A percentile compares a stretch with the other conserved stretches of the same genome.
These are phyloP conservation scores for Nebria salina DNA, from an alignment of 2,888 invertebrate genomes.

Conservation along the genomic window DNA sequence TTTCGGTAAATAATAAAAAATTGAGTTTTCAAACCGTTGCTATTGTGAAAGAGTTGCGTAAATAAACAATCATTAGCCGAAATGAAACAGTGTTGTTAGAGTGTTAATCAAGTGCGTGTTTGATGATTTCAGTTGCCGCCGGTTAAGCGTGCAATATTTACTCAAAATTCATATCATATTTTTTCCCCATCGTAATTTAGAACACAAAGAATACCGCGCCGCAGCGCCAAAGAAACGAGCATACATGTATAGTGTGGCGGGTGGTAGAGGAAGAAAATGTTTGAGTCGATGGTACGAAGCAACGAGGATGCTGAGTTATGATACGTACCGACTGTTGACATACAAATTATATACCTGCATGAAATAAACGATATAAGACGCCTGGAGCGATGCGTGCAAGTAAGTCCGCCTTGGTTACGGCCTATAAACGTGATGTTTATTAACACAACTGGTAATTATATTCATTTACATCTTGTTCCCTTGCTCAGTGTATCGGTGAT, in stretches of 20 bases:
- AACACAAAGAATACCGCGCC: slow-evolving; percentile 36
- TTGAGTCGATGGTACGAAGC: not conserved
- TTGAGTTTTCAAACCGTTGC: too few species aligned
- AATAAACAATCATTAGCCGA: too few species aligned
- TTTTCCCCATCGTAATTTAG: slow-evolving; percentile 44
- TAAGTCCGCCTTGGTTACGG: slow-evolving; percentile 24
- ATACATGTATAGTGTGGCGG: not conserved
- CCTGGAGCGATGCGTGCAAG: slow-evolving; percentile 23
- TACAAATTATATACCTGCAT: slow-evolving; percentile 46
- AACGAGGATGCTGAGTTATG: slow-evolving; percentile 37
- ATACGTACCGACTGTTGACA: slow-evolving; percentile 38
- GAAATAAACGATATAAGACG: slow-evolving; percentile 34
- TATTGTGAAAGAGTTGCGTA: too few species aligned
- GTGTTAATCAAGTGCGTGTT: too few species aligned
- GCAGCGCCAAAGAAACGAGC: not conserved
- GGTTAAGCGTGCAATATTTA: slow-evolving; percentile 23
- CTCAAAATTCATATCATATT: slow-evolving; percentile 33
- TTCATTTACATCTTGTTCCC: slow-evolving; percentile 45
- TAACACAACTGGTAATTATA: slow-evolving; percentile 44
- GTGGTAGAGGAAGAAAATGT: not conserved
- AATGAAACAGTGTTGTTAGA: too few species aligned
- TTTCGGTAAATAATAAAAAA: too few species aligned
- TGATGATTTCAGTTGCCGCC: not conserved
- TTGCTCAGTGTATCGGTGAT: slow-evolving; percentile 17
- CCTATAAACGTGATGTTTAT: slow-evolving; percentile 43